Evolutionary conservation across 1,140 invertebrate genomes (phyloP).

Genomic region (Aradophagus sp.): DNA sequence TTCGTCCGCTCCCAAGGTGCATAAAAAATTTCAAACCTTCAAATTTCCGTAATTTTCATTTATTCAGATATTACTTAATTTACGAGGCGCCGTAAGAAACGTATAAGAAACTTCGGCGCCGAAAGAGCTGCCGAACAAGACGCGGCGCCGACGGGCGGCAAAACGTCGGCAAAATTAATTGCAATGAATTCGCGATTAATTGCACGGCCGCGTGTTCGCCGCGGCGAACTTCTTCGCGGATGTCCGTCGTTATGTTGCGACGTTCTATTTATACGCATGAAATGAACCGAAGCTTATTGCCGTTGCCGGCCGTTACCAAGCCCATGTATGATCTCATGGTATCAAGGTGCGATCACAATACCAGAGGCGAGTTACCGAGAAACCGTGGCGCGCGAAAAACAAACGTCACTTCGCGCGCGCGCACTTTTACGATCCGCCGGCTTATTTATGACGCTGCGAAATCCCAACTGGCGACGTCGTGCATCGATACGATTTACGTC

Average conservation of each 20-base stretch:
- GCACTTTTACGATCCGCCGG: conserved; percentile 37
- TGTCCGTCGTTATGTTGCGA: conserved; percentile 49
- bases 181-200: too few relatives aligned
- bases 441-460: conserved; percentile 20
- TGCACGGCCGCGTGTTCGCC: not conserved
- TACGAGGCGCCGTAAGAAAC: too few relatives aligned
- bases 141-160: too few relatives aligned
- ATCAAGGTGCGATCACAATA: conserved; percentile 25
- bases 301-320: conserved; percentile 59
- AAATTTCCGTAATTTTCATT: too few relatives aligned
- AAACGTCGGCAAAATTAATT: too few relatives aligned
- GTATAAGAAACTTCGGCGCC: too few relatives aligned
- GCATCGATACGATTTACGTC: conserved; percentile 25
- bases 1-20: too few relatives aligned
- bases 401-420: conserved; percentile 5
- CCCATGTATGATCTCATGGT: conserved; percentile 67
- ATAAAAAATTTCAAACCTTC: too few relatives aligned
- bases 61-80: too few relatives aligned
- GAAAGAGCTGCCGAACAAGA: too few relatives aligned
- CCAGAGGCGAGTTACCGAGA: conserved; percentile 12
- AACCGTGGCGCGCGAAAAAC: conserved; percentile 6
- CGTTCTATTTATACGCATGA: conserved; percentile 68
- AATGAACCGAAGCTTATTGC: conserved; percentile 64
- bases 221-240: conserved; percentile 32
- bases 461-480: not conserved